Evolutionary conservation across 92 coral and sea anemone species (phyloP).

Genomic region (Porites lobata): DNA sequence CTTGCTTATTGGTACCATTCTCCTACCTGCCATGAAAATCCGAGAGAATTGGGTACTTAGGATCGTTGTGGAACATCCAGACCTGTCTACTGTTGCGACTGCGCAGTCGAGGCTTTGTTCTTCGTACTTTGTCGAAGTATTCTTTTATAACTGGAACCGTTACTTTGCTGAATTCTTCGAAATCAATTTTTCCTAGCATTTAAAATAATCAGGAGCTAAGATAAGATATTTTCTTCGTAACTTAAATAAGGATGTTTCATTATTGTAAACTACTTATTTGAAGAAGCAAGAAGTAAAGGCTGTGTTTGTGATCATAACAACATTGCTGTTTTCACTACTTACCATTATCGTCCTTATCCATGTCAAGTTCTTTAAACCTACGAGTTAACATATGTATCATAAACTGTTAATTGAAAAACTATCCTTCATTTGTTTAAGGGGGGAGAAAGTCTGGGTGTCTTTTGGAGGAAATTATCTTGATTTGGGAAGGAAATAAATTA

Average conservation of each 20-base stretch:
- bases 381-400: neutral
- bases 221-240: neutral
- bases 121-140: slow-evolving; percentile 76
- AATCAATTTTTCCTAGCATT: slow-evolving; percentile 70
- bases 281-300: neutral
- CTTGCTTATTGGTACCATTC: neutral
- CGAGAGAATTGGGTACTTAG: slow-evolving; percentile 85
- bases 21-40: slow-evolving; percentile 91
- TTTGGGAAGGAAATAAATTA: too few relatives aligned
- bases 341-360: slow-evolving; percentile 81
- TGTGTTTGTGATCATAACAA: too few relatives aligned
- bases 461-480: too few relatives aligned
- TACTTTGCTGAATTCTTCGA: slow-evolving; percentile 72
- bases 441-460: too few relatives aligned
- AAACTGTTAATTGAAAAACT: neutral
- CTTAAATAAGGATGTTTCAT: too few relatives aligned
- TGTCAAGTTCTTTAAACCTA: slow-evolving; percentile 84
- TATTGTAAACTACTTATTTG: neutral
- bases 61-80: slow-evolving; percentile 90
- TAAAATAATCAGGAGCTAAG: neutral
- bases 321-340: slow-evolving; percentile 4
- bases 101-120: slow-evolving; percentile 85
- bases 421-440: too few relatives aligned
- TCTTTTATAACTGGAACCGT: slow-evolving; percentile 72
- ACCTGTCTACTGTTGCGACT: slow-evolving; percentile 92